A percentile compares a stretch with the other conserved stretches of the same genome.
These are phyloP conservation scores for Todus mexicanus DNA, from an alignment of 2,797 vertebrate genomes.

Conservation along the genomic window DNA sequence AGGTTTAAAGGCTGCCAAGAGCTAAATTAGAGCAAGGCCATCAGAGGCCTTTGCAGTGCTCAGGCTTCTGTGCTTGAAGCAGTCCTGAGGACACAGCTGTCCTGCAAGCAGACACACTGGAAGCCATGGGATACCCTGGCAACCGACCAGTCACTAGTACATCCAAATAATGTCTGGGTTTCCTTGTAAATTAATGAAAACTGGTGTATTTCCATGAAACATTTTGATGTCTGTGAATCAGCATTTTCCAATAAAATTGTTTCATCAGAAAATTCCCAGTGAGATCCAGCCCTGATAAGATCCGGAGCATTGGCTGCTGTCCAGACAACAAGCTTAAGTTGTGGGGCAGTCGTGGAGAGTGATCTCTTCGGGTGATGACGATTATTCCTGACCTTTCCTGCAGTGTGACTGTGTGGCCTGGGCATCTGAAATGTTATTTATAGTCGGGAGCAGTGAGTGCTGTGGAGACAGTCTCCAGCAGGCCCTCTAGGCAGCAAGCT, in stretches of 20 bases:
- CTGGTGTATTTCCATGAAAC: constrained; percentile 29
- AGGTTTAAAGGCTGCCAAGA: not conserved
- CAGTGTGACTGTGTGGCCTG: constrained; percentile 40
- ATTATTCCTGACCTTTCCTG: constrained; percentile 51
- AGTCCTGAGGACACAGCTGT: not conserved
- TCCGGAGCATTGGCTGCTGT: not conserved
- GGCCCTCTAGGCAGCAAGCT: not conserved
- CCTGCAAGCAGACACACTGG: not conserved
- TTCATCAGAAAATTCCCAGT: constrained; percentile 36
- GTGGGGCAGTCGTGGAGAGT: not conserved
- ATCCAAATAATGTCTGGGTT: constrained; percentile 41
- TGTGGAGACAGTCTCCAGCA: constrained; percentile 30
- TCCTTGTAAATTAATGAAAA: constrained; percentile 44
- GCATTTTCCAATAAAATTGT: constrained; percentile 40
- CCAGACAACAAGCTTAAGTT: not conserved
- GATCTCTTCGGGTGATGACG: not conserved
- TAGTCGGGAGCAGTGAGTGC: constrained; percentile 43
- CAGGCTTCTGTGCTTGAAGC: not conserved
- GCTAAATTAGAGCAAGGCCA: not conserved
- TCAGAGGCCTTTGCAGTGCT: not conserved
- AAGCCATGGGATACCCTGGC: constrained; percentile 43
- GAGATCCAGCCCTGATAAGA: constrained; percentile 21
- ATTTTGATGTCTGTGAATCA: constrained; percentile 53
- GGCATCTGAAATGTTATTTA: constrained; percentile 62
- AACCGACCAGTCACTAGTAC: not conserved